Percentiles rank a stretch among this genome's conserved stretches.
Evolutionary conservation across 2,113 vertebrate species (phyloP).

Genomic region (Pan paniscus): DNA sequence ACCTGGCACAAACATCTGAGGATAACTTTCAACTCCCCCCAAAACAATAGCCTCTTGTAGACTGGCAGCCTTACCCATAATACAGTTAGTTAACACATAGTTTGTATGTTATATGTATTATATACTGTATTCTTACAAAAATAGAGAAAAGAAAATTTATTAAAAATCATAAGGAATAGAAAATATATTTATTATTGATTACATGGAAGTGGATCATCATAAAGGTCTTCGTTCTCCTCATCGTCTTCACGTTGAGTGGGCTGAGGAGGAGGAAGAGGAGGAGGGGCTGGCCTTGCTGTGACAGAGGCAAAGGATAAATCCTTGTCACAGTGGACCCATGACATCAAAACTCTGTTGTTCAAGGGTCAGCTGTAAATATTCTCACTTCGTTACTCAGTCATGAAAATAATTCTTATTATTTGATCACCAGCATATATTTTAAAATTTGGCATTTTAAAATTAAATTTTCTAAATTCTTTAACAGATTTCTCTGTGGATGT

Average conservation of each 20-base stretch:
- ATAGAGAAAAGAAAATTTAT: neutral
- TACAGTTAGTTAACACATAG: neutral
- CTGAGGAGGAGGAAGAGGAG: neutral
- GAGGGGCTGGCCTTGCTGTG: neutral
- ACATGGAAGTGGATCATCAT: neutral
- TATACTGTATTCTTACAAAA: neutral
- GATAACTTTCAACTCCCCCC: neutral
- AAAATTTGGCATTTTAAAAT: neutral
- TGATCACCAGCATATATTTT: neutral
- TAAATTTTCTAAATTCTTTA: neutral
- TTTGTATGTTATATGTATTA: too few species aligned
- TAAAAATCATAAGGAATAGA: neutral
- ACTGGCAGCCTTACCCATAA: neutral
- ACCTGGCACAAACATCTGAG: neutral
- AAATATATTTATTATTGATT: neutral
- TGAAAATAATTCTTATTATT: neutral
- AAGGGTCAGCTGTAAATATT: accelerated
- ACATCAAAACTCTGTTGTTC: neutral
- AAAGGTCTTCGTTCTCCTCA: accelerated
- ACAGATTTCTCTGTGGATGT: neutral
- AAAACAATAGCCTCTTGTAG: neutral
- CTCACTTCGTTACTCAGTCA: too few species aligned
- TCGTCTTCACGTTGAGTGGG: neutral
- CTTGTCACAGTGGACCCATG: neutral
- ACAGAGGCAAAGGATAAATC: neutral